Evolutionary conservation across 2,888 invertebrate genomes (phyloP).

Genomic region (Mamestra brassicae): DNA sequence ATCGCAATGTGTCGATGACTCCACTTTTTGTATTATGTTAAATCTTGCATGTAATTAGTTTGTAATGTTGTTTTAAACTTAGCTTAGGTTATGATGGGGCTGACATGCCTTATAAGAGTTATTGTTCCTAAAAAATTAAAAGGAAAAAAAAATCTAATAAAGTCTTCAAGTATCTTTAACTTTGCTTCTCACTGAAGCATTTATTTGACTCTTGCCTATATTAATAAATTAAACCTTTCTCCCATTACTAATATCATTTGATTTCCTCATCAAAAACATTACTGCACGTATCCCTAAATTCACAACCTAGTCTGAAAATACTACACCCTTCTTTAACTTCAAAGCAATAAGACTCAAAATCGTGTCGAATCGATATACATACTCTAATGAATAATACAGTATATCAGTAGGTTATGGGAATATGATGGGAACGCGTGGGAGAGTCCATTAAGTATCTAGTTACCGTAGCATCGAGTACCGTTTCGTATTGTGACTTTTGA

Average conservation of each 20-base stretch:
- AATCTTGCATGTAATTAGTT: too few relatives aligned
- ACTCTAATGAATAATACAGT: slow-evolving; percentile 29
- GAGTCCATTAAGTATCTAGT: slow-evolving; percentile 49
- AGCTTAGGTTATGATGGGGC: too few relatives aligned
- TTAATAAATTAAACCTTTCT: background rate
- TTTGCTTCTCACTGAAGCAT: background rate
- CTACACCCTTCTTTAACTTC: background rate
- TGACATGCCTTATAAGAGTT: too few relatives aligned
- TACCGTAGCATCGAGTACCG: slow-evolving; percentile 55
- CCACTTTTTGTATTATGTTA: too few relatives aligned
- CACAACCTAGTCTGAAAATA: background rate
- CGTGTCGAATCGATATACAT: slow-evolving; percentile 17
- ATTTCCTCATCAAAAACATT: background rate
- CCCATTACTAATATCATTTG: background rate
- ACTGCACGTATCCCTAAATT: background rate
- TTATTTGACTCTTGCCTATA: too few relatives aligned
- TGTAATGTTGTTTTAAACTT: too few relatives aligned
- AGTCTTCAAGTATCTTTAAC: background rate
- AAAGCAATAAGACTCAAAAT: slow-evolving; percentile 32
- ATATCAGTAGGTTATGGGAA: slow-evolving; percentile 66
- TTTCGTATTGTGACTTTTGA: slow-evolving; percentile 43
- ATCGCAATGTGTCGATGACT: too few relatives aligned
- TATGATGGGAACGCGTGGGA: slow-evolving; percentile 61
- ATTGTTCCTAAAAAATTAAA: too few relatives aligned
- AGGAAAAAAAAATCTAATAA: too few relatives aligned